Evolutionary conservation across 2,113 vertebrate genomes (phyloP).

Genomic region (Sphyrna mokarran): DNA sequence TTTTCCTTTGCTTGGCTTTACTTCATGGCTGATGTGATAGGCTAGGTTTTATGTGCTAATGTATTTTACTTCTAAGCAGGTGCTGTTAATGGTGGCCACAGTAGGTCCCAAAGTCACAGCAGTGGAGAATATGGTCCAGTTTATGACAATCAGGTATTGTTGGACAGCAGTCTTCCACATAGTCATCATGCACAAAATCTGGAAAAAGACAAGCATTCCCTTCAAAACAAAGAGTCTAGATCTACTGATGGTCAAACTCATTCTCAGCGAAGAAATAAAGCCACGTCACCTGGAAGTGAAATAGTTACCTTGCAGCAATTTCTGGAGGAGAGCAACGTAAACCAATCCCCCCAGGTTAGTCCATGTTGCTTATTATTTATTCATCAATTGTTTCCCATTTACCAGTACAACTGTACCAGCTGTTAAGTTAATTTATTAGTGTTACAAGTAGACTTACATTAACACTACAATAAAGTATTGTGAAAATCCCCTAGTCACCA

Average conservation of each 20-base stretch:
- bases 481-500: no score
- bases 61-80: conserved; percentile 59
- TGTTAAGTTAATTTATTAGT: no score
- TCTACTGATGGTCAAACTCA: conserved; percentile 51
- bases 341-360: conserved; percentile 48
- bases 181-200: conserved; percentile 56
- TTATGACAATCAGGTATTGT: conserved; percentile 83
- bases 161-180: conserved; percentile 80
- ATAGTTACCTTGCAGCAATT: conserved; percentile 87
- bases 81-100: conserved; percentile 66
- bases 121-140: conserved; percentile 86
- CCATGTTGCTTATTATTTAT: background rate
- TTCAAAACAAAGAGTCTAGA: conserved; percentile 57
- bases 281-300: conserved; percentile 67
- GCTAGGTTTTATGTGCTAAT: conserved; percentile 2
- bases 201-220: conserved; percentile 71
- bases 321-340: conserved; percentile 78
- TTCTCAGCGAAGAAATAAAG: conserved; percentile 51
- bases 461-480: no score
- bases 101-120: conserved; percentile 89
- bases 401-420: background rate
- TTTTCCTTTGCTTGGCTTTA: background rate
- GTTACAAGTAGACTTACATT: no score
- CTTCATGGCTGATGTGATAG: background rate
- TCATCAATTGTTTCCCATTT: background rate